phyloP scores from a whole-genome alignment of 92 coral and sea anemone species.

The Porites lobata region DNA sequence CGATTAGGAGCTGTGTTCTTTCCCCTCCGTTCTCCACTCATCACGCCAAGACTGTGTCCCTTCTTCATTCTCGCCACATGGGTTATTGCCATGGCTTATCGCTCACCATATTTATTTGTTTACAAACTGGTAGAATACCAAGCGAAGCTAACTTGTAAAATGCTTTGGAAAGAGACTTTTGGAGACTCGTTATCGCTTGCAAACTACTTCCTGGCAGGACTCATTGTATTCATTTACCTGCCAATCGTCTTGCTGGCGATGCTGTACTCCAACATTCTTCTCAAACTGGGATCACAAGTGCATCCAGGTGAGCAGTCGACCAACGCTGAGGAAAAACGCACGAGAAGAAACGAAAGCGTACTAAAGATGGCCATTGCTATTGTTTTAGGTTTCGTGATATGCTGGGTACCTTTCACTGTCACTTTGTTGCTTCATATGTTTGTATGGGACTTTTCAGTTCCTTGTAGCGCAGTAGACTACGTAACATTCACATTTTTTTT shows the following conservation, averaged over 20 bases:
- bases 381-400: slow-evolving; percentile 10
- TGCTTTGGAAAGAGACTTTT: not conserved
- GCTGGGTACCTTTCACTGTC: slow-evolving; percentile 6
- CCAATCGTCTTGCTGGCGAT: not conserved
- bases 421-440: not conserved
- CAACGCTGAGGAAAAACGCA: not conserved
- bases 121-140: not conserved
- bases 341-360: not conserved
- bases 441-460: no score
- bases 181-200: not conserved
- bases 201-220: not conserved
- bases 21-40: slow-evolving; percentile 36
- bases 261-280: not conserved
- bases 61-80: not conserved
- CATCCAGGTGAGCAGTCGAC: slow-evolving; percentile 5
- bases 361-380: slow-evolving; percentile 26
- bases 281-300: not conserved
- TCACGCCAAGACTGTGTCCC: not conserved
- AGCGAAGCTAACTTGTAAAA: not conserved
- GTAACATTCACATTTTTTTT: not conserved
- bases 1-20: slow-evolving; percentile 10
- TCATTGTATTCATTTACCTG: not conserved
- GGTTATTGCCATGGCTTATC: not conserved
- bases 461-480: not conserved
- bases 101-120: not conserved